phyloP scores from a whole-genome alignment of 2,113 vertebrate species.

The Caretta caretta region DNA sequence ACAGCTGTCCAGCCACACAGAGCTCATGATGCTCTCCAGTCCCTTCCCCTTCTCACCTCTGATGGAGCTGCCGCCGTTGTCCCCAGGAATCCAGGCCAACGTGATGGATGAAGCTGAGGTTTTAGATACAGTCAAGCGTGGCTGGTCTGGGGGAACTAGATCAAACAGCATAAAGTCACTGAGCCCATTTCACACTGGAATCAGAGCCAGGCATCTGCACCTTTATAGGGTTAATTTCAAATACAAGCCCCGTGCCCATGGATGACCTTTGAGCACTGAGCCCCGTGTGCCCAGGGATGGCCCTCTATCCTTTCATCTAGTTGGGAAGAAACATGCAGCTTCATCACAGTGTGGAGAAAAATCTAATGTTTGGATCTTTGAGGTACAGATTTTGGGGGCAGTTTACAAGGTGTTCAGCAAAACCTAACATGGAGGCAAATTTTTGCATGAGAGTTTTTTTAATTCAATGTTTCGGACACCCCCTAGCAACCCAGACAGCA shows the following conservation, averaged over 20 bases:
- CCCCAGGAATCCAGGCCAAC: conserved; percentile 97
- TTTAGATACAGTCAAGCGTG: conserved; percentile 95
- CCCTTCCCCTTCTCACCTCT: conserved; percentile 72
- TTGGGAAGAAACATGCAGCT: neutral
- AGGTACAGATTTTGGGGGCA: neutral
- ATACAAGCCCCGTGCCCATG: neutral
- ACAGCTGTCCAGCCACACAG: neutral
- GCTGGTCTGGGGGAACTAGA: conserved; percentile 95
- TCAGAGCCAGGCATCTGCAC: neutral
- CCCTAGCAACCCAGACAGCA: neutral
- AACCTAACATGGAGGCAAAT: neutral
- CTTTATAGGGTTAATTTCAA: neutral
- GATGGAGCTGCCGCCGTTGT: conserved; percentile 94
- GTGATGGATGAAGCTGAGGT: conserved; percentile 96
- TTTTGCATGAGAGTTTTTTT: neutral
- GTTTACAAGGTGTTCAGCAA: neutral
- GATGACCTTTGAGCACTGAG: neutral
- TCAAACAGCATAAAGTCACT: neutral
- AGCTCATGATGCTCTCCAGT: accelerated
- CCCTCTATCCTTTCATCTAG: neutral
- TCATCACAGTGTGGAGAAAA: neutral
- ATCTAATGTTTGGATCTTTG: neutral
- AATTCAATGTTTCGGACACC: neutral
- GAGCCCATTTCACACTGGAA: neutral
- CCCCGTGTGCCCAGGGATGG: neutral